Conservation (phyloP, 2,888 invertebrate genomes). For the Gryllus longicercus region DNA sequence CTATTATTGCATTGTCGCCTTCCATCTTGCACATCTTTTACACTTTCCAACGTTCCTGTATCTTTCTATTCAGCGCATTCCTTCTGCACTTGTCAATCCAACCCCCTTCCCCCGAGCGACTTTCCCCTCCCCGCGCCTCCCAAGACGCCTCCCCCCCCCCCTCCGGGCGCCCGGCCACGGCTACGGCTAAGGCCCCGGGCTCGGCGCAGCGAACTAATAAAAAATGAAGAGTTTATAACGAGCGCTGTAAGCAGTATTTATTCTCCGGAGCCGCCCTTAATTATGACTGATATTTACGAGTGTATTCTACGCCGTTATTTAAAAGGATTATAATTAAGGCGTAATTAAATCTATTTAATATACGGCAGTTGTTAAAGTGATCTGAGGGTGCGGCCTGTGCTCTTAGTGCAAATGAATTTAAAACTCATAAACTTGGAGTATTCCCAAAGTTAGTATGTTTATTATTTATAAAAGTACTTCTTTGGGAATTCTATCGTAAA, state of each 20-base stretch:
- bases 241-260: conserved; percentile 17
- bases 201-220: neutral
- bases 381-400: neutral
- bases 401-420: conserved; percentile 2
- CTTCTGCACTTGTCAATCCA: too few relatives aligned
- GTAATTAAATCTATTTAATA: conserved; percentile 17
- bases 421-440: neutral
- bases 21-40: too few relatives aligned
- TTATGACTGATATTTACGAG: neutral
- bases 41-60: too few relatives aligned
- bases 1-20: too few relatives aligned
- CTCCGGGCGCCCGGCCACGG: too few relatives aligned
- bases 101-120: too few relatives aligned
- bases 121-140: too few relatives aligned
- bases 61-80: too few relatives aligned
- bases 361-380: neutral
- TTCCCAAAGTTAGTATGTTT: neutral
- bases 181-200: too few relatives aligned
- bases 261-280: neutral
- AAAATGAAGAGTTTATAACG: neutral
- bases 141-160: too few relatives aligned
- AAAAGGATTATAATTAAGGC: conserved; percentile 11
- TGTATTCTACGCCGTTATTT: neutral
- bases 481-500: neutral
- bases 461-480: conserved; percentile 8